A percentile compares a stretch with the other conserved stretches of the same genome.
Evolutionary conservation across 1,140 invertebrate species (phyloP).

Genomic region (Cydia splendana): DNA sequence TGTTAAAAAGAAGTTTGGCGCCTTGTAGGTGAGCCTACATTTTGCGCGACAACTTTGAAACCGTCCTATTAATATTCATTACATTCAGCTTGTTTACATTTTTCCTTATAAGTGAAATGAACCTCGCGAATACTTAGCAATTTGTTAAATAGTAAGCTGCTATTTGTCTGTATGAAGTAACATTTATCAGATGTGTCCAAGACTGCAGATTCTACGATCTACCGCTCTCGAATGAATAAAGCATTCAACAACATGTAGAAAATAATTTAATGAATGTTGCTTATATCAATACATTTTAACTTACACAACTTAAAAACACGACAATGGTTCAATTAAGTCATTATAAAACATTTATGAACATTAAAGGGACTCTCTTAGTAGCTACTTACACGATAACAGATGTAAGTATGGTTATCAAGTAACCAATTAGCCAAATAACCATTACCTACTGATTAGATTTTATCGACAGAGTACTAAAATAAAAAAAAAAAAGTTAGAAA

Average conservation of each 20-base stretch:
- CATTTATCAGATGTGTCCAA: constrained; percentile 51
- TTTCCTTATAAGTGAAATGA: constrained; percentile 53
- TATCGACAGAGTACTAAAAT: too few species aligned
- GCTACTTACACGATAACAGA: too few species aligned
- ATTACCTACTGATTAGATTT: too few species aligned
- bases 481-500: too few species aligned
- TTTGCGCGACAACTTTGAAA: constrained; percentile 38
- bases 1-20: background rate
- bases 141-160: constrained; percentile 57
- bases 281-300: constrained; percentile 3
- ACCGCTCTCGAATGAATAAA: background rate
- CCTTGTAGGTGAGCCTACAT: constrained; percentile 35
- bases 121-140: constrained; percentile 49
- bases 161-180: constrained; percentile 63
- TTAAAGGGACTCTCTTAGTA: too few species aligned
- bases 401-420: too few species aligned
- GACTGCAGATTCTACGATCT: background rate
- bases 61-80: constrained; percentile 59
- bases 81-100: constrained; percentile 49
- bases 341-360: too few species aligned
- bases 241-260: constrained; percentile 36
- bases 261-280: constrained; percentile 41
- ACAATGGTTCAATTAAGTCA: too few species aligned
- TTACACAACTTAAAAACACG: too few species aligned
- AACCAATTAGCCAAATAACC: too few species aligned